Percentiles rank a stretch among this genome's conserved stretches.
phyloP scores from a whole-genome alignment of 2,888 invertebrate species.

The Cataglyphis rosenhaueri region DNA sequence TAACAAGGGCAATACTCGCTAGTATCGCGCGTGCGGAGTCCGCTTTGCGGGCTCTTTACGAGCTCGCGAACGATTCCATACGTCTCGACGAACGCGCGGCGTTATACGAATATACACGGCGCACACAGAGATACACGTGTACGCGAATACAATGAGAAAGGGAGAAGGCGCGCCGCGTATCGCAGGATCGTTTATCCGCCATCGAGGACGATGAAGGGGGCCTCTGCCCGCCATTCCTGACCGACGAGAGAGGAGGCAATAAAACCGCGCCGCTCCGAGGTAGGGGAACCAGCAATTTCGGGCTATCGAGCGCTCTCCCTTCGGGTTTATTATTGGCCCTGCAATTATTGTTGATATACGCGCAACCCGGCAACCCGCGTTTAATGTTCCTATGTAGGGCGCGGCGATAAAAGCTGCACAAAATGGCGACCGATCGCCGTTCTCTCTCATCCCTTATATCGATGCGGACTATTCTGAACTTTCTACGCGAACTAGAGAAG shows the following conservation, averaged over 20 bases:
- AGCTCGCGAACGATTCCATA: conserved; percentile 74
- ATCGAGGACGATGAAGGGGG: conserved; percentile 79
- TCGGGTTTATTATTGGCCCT: conserved; percentile 85
- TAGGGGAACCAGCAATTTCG: conserved; percentile 85
- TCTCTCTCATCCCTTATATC: conserved; percentile 41
- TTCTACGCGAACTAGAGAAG: neutral
- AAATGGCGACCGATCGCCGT: conserved; percentile 78
- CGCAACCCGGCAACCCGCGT: conserved; percentile 77
- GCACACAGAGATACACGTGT: conserved; percentile 15
- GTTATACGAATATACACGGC: neutral
- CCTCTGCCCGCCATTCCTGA: conserved; percentile 77
- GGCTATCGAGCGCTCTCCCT: conserved; percentile 85
- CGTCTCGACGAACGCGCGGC: conserved; percentile 18
- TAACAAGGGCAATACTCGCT: conserved; percentile 75
- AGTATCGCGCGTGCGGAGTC: conserved; percentile 72
- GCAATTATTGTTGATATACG: conserved; percentile 85
- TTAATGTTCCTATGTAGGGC: conserved; percentile 77
- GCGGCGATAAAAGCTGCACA: conserved; percentile 80
- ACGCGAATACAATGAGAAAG: conserved; percentile 48
- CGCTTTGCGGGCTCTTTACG: conserved; percentile 74
- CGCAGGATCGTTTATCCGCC: conserved; percentile 84
- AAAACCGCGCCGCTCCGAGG: conserved; percentile 71
- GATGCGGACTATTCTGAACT: neutral
- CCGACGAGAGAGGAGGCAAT: conserved; percentile 72
- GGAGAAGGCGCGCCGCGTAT: conserved; percentile 62